A percentile compares a stretch with the other conserved stretches of the same genome.
Evolutionary conservation across 2,888 invertebrate species (phyloP).

Genomic region (Brachynemurus nebulosus): DNA sequence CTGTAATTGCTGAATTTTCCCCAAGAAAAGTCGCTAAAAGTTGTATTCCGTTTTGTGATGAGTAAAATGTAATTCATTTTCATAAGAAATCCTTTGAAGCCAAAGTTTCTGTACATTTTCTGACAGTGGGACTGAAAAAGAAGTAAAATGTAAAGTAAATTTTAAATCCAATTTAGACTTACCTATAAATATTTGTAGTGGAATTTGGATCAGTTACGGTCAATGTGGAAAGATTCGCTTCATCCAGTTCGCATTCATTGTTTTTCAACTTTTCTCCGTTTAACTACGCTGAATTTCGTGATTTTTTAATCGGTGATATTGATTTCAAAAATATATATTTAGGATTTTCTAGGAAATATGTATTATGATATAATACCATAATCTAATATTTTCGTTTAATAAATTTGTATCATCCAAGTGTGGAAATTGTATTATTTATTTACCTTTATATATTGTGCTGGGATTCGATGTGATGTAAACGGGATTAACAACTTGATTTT

Average conservation of each 20-base stretch:
- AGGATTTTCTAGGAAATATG: background rate
- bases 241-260: conserved; percentile 1
- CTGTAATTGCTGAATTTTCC: too few species aligned
- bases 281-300: too few species aligned
- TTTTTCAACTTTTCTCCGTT: too few species aligned
- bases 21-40: too few species aligned
- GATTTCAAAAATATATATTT: background rate
- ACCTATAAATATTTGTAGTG: background rate
- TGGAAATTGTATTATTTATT: conserved; percentile 2
- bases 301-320: background rate
- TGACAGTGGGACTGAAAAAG: conserved; percentile 25
- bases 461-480: background rate
- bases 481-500: too few species aligned
- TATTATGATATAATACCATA: too few species aligned
- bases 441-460: background rate
- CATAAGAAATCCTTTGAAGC: too few species aligned
- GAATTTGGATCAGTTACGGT: background rate
- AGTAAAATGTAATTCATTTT: too few species aligned
- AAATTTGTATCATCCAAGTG: background rate
- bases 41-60: too few species aligned
- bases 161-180: background rate
- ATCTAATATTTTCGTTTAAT: too few species aligned
- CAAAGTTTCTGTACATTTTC: conserved; percentile 24
- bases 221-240: background rate
- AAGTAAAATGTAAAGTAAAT: background rate